Percentiles rank a stretch among this genome's conserved stretches.
Conservation (phyloP, 2,888 invertebrate species). For the Synanthedon formicaeformis region DNA sequence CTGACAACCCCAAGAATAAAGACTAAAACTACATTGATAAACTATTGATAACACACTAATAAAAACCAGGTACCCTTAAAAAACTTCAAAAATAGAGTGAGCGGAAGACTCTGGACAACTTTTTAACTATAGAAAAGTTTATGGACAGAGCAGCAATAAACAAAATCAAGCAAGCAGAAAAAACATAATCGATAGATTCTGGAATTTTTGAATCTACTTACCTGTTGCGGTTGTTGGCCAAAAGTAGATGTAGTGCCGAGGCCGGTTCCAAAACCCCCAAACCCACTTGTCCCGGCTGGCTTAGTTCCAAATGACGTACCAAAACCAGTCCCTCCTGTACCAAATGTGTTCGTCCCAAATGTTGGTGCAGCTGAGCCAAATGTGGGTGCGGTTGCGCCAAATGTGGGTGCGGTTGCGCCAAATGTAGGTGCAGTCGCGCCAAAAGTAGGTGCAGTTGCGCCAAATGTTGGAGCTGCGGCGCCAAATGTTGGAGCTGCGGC, state of each 20-base stretch:
- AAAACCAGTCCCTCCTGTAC: conserved; percentile 15
- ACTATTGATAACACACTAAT: too few relatives aligned
- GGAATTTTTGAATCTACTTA: neutral
- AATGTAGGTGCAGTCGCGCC: conserved; percentile 28
- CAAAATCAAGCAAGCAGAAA: too few relatives aligned
- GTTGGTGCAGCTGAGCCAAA: conserved; percentile 44
- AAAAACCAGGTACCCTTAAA: too few relatives aligned
- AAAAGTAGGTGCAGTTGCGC: conserved; percentile 6
- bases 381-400: conserved; percentile 21
- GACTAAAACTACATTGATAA: too few relatives aligned
- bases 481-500: conserved; percentile 34
- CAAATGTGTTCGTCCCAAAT: conserved; percentile 29
- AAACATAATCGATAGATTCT: too few relatives aligned
- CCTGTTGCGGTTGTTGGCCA: conserved; percentile 43
- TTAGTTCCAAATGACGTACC: conserved; percentile 60
- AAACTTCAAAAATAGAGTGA: too few relatives aligned
- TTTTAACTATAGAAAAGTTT: too few relatives aligned
- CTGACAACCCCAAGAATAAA: too few relatives aligned
- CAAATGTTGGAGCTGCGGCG: conserved; percentile 17
- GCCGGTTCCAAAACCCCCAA: conserved; percentile 57
- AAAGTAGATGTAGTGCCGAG: conserved; percentile 54
- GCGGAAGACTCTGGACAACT: too few relatives aligned
- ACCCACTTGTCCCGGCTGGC: conserved; percentile 41
- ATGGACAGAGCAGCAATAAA: too few relatives aligned
- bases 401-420: conserved; percentile 14